phyloP scores from a whole-genome alignment of 2,797 vertebrate species.

The Poecile montanus region DNA sequence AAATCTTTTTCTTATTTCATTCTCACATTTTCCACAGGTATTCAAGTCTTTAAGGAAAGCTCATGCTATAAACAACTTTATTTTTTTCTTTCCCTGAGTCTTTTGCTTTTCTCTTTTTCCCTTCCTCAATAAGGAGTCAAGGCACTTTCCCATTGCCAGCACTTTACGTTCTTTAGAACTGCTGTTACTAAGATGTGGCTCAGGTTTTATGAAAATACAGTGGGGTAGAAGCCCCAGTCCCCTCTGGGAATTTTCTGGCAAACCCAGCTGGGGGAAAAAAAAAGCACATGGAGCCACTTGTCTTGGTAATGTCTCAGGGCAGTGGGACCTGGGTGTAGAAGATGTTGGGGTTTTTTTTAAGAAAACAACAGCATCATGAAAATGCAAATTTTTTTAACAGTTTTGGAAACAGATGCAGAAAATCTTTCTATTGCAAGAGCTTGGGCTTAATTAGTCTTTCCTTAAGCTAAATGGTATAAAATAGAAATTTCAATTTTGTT shows the following conservation, averaged over 20 bases:
- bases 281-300: background rate
- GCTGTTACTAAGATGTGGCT: background rate
- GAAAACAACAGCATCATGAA: background rate
- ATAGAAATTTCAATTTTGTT: background rate
- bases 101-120: background rate
- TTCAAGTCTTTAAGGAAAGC: conserved; percentile 23
- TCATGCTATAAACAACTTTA: background rate
- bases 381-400: background rate
- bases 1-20: conserved; percentile 74
- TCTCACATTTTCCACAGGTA: conserved; percentile 45
- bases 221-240: background rate
- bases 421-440: background rate
- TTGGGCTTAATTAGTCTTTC: background rate
- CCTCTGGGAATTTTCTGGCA: background rate
- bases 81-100: background rate
- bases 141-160: background rate
- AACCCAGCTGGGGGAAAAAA: fast-evolving
- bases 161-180: background rate
- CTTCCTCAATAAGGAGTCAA: background rate
- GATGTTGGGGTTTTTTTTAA: background rate
- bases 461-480: background rate
- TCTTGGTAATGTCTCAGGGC: background rate
- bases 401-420: background rate
- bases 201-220: background rate
- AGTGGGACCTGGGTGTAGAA: background rate